Conservation (phyloP, 2,888 invertebrate species). For the Metallyticus violacea region DNA sequence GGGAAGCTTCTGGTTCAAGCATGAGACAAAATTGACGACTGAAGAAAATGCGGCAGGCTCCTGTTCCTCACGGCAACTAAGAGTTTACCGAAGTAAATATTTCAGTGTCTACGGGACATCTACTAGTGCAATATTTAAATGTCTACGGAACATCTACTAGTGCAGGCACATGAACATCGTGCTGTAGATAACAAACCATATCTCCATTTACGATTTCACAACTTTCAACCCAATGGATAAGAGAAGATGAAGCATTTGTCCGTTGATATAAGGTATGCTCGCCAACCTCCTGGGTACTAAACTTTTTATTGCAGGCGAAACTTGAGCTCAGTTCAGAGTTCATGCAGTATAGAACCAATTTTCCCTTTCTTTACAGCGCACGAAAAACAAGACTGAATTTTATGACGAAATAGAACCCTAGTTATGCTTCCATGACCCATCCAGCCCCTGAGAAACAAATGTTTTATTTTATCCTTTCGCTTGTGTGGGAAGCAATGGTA, state of each 20-base stretch:
- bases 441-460: too few relatives aligned
- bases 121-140: background rate
- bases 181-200: background rate
- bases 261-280: background rate
- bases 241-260: background rate
- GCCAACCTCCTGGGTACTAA: background rate
- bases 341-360: background rate
- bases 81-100: background rate
- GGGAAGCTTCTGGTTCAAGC: background rate
- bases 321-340: background rate
- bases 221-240: background rate
- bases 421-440: background rate
- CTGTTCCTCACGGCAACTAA: too few relatives aligned
- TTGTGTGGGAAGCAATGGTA: too few relatives aligned
- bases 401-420: background rate
- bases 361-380: background rate
- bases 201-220: background rate
- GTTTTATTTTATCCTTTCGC: too few relatives aligned
- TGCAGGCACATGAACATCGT: background rate
- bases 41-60: background rate
- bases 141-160: background rate
- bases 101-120: background rate
- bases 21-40: background rate
- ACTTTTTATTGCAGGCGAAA: background rate
- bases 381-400: background rate